Base-by-base conservation (phyloP, 2,797 vertebrate genomes). In the Macroramphosus scolopax region DNA sequence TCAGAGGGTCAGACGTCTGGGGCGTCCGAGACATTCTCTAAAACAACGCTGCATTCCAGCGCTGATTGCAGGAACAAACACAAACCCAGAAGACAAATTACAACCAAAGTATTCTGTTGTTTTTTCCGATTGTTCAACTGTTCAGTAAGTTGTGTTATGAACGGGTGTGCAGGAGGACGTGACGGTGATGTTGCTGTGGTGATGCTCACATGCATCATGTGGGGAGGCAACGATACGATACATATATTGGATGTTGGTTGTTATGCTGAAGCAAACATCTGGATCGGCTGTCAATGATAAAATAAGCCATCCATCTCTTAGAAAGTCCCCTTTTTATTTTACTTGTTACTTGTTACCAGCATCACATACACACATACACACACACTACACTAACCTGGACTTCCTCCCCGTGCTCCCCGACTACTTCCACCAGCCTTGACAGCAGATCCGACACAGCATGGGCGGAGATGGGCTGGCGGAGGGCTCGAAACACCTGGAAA, bases 401-500 rank as follows among this genome's bases (percentile, higher is more conserved):
- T 50, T 89, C 86, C 63, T 97, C 95, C 54, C 94, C 94, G 0
- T 96, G 92, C 57, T 97, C 94, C 58, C 95, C 95, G 0, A 95
- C 92, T 31, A 96, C 94, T 65, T 99, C 95, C 51, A 95, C 95
- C 77, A 97, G 66, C 68, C 94, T 88, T 0, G 94, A 95, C 24
- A 97, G 90, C 58, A 96, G 90, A 78, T 96, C 92, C 3, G 93
- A 96, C 59, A 97, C 86, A 0, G 94, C 94, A 0, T 92, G 94
- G 13, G 94, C 93, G 0, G 94, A 95, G 20, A 99, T 85, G 0
- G 96, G 96, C 56, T 95, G 96, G 24, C 90, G 92, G 39, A 99
- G 89, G 1, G 95, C 94, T 57, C 97, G 84, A 62, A 98, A 97
- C 72, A 98, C 92, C 83, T 99, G 97, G 84, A 98, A 98, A 59